Conservation (phyloP, 2,797 vertebrate species). For the Sebastes cheni region DNA sequence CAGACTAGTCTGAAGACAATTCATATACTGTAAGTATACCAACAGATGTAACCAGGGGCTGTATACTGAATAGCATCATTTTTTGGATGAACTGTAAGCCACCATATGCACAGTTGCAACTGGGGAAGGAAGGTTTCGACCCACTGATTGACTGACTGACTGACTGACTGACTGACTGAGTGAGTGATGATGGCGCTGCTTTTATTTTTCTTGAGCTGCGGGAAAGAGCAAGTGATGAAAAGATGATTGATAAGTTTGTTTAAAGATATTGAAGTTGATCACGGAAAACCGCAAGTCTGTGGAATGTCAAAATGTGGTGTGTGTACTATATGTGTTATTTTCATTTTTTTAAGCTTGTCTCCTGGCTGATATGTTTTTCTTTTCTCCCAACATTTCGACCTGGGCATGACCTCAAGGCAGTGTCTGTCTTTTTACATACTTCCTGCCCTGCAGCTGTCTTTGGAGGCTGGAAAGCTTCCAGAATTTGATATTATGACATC, state of each 20-base stretch:
- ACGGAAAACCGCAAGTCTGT: background rate
- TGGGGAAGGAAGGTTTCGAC: background rate
- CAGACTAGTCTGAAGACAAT: background rate
- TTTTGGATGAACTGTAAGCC: constrained; percentile 1
- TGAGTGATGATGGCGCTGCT: background rate
- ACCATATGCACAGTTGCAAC: background rate
- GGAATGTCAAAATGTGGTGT: background rate
- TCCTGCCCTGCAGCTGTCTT: constrained; percentile 27
- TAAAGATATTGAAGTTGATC: background rate
- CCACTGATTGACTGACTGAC: background rate
- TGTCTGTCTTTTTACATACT: constrained; percentile 31
- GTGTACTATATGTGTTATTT: background rate
- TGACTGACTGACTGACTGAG: background rate
- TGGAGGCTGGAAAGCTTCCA: constrained; percentile 48
- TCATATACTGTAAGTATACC: background rate
- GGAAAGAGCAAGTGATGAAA: background rate
- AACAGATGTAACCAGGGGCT: constrained; percentile 1
- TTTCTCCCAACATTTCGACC: constrained; percentile 17
- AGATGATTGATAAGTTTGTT: background rate
- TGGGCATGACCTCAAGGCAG: constrained; percentile 15
- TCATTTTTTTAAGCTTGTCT: background rate
- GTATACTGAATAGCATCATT: background rate
- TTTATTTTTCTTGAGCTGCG: background rate
- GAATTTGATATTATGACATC: constrained; percentile 55
- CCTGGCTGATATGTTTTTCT: background rate